Evolutionary conservation across 2,888 invertebrate genomes (phyloP).

Genomic region (Polydesmus complanatus): DNA sequence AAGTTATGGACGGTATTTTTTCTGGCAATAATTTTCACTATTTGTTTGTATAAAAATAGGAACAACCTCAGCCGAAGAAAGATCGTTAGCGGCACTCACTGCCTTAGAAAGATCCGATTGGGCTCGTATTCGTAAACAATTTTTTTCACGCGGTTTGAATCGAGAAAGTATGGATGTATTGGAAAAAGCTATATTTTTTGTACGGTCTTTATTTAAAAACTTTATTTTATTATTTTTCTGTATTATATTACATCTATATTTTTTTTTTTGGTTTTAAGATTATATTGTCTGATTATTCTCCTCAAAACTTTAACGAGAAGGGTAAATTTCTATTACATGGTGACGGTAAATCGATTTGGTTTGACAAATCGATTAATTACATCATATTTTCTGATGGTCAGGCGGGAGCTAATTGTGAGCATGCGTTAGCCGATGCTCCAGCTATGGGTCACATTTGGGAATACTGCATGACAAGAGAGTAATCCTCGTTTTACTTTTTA

Average conservation of each 20-base stretch:
- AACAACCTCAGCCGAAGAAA: slow-evolving; percentile 27
- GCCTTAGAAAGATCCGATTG: slow-evolving; percentile 34
- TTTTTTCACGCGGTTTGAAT: slow-evolving; percentile 33
- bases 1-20: background rate
- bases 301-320: slow-evolving; percentile 27
- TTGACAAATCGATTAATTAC: slow-evolving; percentile 36
- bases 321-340: slow-evolving; percentile 34
- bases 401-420: slow-evolving; percentile 37
- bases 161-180: slow-evolving; percentile 31
- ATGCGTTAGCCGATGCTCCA: slow-evolving; percentile 38
- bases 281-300: slow-evolving; percentile 27
- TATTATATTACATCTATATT: background rate
- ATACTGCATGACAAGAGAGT: slow-evolving; percentile 35
- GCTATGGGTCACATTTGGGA: slow-evolving; percentile 36
- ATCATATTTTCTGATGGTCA: slow-evolving; percentile 35
- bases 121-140: slow-evolving; percentile 31
- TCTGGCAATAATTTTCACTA: slow-evolving; percentile 5
- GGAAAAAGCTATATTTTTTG: slow-evolving; percentile 35
- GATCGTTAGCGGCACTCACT: slow-evolving; percentile 33
- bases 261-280: slow-evolving; percentile 24
- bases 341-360: slow-evolving; percentile 36
- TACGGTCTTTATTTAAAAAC: slow-evolving; percentile 22
- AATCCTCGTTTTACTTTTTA: slow-evolving; percentile 21
- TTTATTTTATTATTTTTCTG: background rate
- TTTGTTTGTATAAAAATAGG: slow-evolving; percentile 21